Evolutionary conservation across 2,888 invertebrate genomes (phyloP), one percentile per base, ranked within the genome.

Genomic region (Clostera curtula): DNA sequence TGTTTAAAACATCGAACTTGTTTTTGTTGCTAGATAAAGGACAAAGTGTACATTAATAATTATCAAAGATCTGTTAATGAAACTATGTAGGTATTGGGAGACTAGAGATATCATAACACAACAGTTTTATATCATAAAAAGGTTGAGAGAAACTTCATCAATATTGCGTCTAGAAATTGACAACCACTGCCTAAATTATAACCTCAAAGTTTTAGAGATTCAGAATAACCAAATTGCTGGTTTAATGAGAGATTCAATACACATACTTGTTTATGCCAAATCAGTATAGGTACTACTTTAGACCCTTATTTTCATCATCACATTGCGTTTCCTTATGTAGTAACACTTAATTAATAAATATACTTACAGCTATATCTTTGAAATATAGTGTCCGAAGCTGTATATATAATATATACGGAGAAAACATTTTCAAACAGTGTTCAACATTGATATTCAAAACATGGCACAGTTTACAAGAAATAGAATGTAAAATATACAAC

Each of bases 251-350:
- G 63, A 60, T 66, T 59, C 46, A 29, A 41, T 31, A 24, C 49
- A n/a, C n/a, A n/a, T n/a, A 57, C 50, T 63, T 54, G 34, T 44
- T 65, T 65, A 62, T 76, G 74, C 71, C 68, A 68, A 74, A 77
- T 58, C 71, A 71, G 49, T 48, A 46, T 57, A 65, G 56, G 60
- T 65, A 60, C 62, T 67, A 66, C 53, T 63, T 72, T 74, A 73
- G 73, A 75, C 71, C 75, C 75, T 74, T 71, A 66, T 62, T 67
- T 75, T 68, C 66, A 68, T 67, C 70, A 80, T 80, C 79, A 80
- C 79, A 80, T 69, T 73, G 69, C 63, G 75, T 77, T 74, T 51
- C 64, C 73, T 74, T 80, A 79, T n/a, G n/a, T 45, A 49, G 55
- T 68, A 70, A 56, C 52, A 59, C 57, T 61, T 63, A 62, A 50